Base-by-base conservation (phyloP, 53 echinoderm and acorn worm genomes). In the Temnopleurus reevesii region DNA sequence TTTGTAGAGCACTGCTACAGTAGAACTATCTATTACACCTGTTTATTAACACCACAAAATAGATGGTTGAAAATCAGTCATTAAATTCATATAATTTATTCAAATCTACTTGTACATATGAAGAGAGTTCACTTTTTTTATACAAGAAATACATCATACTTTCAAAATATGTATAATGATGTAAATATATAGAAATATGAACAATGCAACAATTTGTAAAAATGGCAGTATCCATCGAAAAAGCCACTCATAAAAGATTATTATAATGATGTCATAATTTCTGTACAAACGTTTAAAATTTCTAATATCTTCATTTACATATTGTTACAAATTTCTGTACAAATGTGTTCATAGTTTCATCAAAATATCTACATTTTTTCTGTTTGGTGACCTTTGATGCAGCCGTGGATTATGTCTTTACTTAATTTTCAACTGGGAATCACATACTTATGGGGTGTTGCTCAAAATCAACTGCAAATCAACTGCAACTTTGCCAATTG, bases 51-150 rank as follows among this genome's bases (percentile, higher is more conserved):
- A n/a, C n/a, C n/a, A n/a, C n/a, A n/a, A n/a, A n/a, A n/a, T n/a
- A n/a, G n/a, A n/a, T n/a, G n/a, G n/a, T n/a, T n/a, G n/a, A n/a
- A n/a, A n/a, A n/a, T n/a, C n/a, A n/a, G n/a, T n/a, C 28, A 60
- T 29, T 60, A 13, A 60, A 60, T 60, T 60, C 60, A 60, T 56
- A 56, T 60, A 60, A 60, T 60, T 60, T 60, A 60, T 60, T 60
- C 28, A 23, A 13, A 12, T 60, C 60, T 60, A 60, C 60, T 28
- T 60, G 29, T 12, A 60, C 8, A 56, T 56, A 2, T 49, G 17
- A 24, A 56, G 60, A 60, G 30, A 60, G 29, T 56, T 17, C 56
- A 56, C 56, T 56, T 56, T 30, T 30, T 60, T 31, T 31, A 29
- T 60, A 60, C 60, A 60, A 29, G 60, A 60, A 29, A 60, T 23